Evolutionary conservation across 2,888 invertebrate species (phyloP), one percentile per base, ranked within the genome.

Genomic region (Ennomos fuscantarius): DNA sequence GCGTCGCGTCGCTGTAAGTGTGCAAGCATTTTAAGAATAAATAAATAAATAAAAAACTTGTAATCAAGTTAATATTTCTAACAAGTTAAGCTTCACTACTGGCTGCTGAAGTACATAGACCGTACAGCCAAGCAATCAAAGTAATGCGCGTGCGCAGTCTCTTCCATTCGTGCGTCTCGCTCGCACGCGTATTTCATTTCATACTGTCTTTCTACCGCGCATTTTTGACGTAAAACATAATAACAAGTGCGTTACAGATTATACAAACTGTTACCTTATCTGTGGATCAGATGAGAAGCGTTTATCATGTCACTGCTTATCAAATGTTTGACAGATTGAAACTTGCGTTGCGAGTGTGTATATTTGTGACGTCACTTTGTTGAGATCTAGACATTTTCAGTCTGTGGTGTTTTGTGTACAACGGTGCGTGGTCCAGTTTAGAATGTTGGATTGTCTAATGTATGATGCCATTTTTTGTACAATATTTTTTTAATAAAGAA

Each of bases 161-260:
- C 59, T 73, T 70, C 63, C 62, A 62, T 70, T 77, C 73, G 70
- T 82, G 77, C 79, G 73, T 84, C 83, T 81, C 84, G 74, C 86
- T 85, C 82, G 81, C 84, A 82, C 84, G 70, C 66, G 70, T 55
- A 55, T 63, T 72, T 56, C 64, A 60, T 56, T 39, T 48, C 31
- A 48, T 58, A 34, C 36, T n/a, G 11, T 15, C 11, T 9, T 58
- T 49, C 37, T 53, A 42, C 37, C 60, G 59, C 50, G 57, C 41
- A 49, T 50, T 50, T 47, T 58, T 55, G 50, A 66, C 55, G 43
- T 43, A 35, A 45, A 13, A 42, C 2, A n/a, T n/a, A 34, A 37
- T 8, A 12, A 15, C 32, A 13, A 36, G 15, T 32, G 15, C 33
- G 9, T 43, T 15, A 15, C 15, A 15, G 15, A 15, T 15, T 3